These are phyloP conservation scores for Talpa occidentalis DNA, from an alignment of 2,113 vertebrate genomes.

Conservation along the genomic window DNA sequence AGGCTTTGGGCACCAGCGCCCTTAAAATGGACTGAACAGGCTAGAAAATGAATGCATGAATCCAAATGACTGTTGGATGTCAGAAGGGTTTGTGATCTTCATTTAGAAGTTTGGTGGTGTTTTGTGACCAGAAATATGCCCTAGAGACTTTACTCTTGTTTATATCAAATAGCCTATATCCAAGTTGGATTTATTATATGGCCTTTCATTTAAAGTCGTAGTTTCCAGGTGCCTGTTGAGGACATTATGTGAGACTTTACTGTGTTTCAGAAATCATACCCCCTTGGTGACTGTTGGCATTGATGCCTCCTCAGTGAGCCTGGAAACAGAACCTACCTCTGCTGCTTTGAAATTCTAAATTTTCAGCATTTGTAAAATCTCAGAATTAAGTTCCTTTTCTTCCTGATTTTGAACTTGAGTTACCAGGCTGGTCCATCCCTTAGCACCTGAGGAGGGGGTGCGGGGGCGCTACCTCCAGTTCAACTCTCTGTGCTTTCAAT, in stretches of 20 bases:
- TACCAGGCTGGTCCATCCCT: neutral
- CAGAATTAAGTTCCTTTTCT: slow-evolving; percentile 20
- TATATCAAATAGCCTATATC: no score
- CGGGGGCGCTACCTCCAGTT: neutral
- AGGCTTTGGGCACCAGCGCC: no score
- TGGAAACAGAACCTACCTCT: neutral
- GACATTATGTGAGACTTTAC: neutral
- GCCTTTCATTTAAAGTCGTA: neutral
- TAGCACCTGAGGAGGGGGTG: neutral
- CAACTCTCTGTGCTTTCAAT: neutral
- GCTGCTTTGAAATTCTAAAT: neutral
- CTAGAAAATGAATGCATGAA: no score
- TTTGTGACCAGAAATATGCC: no score
- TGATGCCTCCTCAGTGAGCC: neutral
- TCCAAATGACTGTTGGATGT: no score
- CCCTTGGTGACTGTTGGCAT: neutral
- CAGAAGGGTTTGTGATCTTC: no score
- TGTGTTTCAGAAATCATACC: neutral
- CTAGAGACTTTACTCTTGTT: no score
- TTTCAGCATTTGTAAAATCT: neutral
- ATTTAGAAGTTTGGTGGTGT: no score
- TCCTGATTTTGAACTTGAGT: neutral
- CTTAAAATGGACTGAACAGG: no score
- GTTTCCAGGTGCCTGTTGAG: neutral
- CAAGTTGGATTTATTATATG: no score